phyloP scores from a whole-genome alignment of 2,113 vertebrate species.

The Nothoprocta pentlandii region DNA sequence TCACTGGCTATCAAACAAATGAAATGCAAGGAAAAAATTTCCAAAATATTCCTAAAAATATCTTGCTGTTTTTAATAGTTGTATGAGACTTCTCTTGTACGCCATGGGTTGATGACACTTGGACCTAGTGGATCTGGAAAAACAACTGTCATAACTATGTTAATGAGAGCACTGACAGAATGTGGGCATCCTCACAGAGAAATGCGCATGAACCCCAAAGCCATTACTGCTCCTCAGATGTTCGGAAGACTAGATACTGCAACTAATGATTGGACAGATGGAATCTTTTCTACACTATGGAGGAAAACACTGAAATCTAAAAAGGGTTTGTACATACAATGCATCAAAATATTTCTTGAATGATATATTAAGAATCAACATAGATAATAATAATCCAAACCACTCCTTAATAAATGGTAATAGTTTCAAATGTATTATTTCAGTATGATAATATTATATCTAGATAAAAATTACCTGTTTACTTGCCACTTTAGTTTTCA shows the following conservation, averaged over 20 bases:
- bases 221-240: constrained; percentile 84
- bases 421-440: not conserved
- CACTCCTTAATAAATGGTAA: not conserved
- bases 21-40: not conserved
- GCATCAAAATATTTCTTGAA: not conserved
- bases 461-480: fast-evolving
- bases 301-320: constrained; percentile 83
- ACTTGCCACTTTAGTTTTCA: not conserved
- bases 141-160: constrained; percentile 74
- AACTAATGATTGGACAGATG: constrained; percentile 86
- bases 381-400: not conserved
- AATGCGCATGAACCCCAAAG: constrained; percentile 86
- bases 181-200: constrained; percentile 79
- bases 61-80: constrained; percentile 49
- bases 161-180: constrained; percentile 80
- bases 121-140: constrained; percentile 85
- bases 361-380: not conserved
- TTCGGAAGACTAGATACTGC: constrained; percentile 84
- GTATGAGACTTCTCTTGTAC: constrained; percentile 82
- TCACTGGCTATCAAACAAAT: not conserved
- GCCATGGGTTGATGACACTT: constrained; percentile 84
- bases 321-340: constrained; percentile 67
- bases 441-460: not conserved
- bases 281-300: constrained; percentile 85
- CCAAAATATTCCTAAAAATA: not conserved